Percentiles rank a stretch among this genome's conserved stretches.
These are phyloP conservation scores for Telenomus remus DNA, from an alignment of 1,140 invertebrate species.

Conservation along the genomic window DNA sequence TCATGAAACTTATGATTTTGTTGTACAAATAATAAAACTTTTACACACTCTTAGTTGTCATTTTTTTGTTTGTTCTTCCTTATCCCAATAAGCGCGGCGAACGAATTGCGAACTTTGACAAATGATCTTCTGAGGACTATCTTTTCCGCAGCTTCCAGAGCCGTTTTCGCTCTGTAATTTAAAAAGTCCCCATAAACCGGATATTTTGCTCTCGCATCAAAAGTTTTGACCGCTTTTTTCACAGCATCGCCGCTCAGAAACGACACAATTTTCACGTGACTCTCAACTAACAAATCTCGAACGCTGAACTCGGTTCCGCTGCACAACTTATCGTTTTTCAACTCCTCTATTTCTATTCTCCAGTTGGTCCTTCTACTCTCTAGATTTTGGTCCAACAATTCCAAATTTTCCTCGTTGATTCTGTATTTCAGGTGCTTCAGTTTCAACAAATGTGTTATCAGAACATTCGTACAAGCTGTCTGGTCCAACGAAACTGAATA, in stretches of 20 bases:
- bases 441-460: constrained; percentile 1
- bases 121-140: background rate
- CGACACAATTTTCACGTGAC: background rate
- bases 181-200: background rate
- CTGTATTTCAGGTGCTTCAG: background rate
- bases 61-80: background rate
- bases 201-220: background rate
- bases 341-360: background rate
- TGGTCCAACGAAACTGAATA: background rate
- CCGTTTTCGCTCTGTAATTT: background rate
- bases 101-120: background rate
- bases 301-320: background rate
- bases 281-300: background rate
- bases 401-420: background rate
- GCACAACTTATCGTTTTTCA: constrained; percentile 3
- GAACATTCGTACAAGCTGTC: background rate
- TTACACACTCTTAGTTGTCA: background rate
- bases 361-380: background rate
- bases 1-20: no score
- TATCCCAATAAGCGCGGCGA: background rate
- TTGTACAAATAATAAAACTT: no score
- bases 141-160: background rate
- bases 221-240: background rate
- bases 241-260: background rate
- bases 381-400: background rate